These are phyloP conservation scores for Tragulus kanchil DNA, from an alignment of 2,113 vertebrate genomes.

Conservation along the genomic window DNA sequence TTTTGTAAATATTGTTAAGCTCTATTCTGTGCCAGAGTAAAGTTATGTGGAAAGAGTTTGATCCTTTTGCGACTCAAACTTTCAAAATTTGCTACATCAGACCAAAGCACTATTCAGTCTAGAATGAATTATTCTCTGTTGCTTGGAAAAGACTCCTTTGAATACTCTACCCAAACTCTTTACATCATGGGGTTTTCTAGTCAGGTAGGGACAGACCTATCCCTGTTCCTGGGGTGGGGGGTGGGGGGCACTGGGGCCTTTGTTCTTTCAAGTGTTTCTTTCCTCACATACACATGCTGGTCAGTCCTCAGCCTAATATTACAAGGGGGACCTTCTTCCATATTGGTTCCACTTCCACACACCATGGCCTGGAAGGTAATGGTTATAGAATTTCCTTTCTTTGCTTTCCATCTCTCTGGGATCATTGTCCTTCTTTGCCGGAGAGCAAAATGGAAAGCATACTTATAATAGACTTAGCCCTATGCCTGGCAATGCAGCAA, in stretches of 20 bases:
- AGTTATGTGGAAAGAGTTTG: constrained; percentile 28
- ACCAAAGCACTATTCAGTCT: not conserved
- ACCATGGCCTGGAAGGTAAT: not conserved
- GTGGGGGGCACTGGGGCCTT: not conserved
- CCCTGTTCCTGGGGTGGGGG: no score
- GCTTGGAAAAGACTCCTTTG: not conserved
- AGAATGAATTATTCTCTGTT: not conserved
- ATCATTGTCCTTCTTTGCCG: not conserved
- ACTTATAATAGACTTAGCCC: not conserved
- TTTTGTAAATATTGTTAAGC: not conserved
- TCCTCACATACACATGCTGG: not conserved
- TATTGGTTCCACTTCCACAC: not conserved
- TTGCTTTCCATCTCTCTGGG: not conserved
- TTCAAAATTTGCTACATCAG: not conserved
- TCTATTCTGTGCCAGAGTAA: not conserved
- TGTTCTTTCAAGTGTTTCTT: not conserved
- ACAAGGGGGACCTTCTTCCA: not conserved
- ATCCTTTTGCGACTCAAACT: not conserved
- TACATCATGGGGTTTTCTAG: not conserved
- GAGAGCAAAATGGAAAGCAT: constrained; percentile 20
- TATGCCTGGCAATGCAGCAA: not conserved
- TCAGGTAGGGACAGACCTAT: no score
- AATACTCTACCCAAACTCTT: not conserved
- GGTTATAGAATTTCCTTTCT: not conserved
- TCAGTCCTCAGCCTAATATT: not conserved